Evolutionary conservation across 2,797 vertebrate genomes (phyloP), one percentile per base, ranked within the genome.

Genomic region (Threskiornis aethiopicus): DNA sequence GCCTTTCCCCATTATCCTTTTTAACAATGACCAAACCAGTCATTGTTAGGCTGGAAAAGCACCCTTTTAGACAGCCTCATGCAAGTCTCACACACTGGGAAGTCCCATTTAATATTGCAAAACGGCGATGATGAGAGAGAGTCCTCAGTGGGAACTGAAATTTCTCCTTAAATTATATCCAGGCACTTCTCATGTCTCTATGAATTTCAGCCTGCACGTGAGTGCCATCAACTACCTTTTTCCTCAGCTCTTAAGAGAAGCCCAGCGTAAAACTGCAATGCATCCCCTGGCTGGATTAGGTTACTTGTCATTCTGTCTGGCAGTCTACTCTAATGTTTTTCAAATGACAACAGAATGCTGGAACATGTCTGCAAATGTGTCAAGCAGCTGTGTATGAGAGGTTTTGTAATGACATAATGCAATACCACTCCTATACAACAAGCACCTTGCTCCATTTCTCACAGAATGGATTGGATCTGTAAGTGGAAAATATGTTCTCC

Each of bases 281-380:
- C 66, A 87, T 65, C 57, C 67, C 66, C 37, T 85, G 71, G 41
- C 61, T 92, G 86, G 61, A 39, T 80, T 85, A 73, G 20, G 72
- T 93, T 91, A 84, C 90, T 52, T 78, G 75, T 71, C 61, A 33
- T 90, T 78, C 59, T 75, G 90, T 64, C 90, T 95, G 86, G 49
- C 49, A 78, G 18, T 78, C 46, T 80, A 77, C 81, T 94, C 64
- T 78, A 49, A 81, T 87, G 42, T 61, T 89, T 91, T 71, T 92
- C 65, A 94, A 16, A 86, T 93, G 90, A 73, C 91, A 71, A 57
- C 84, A 96, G 84, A 94, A 92, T 58, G 46, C 76, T 95, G 93
- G 84, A 81, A 87, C 77, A 51, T 1, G 7, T 75, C 84, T 96
- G 84, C 69, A 84, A 85, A 87, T 76, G 78, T 92, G 81, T 78